phyloP scores from a whole-genome alignment of 2,888 invertebrate genomes.

The Blastobasis lacticolella region DNA sequence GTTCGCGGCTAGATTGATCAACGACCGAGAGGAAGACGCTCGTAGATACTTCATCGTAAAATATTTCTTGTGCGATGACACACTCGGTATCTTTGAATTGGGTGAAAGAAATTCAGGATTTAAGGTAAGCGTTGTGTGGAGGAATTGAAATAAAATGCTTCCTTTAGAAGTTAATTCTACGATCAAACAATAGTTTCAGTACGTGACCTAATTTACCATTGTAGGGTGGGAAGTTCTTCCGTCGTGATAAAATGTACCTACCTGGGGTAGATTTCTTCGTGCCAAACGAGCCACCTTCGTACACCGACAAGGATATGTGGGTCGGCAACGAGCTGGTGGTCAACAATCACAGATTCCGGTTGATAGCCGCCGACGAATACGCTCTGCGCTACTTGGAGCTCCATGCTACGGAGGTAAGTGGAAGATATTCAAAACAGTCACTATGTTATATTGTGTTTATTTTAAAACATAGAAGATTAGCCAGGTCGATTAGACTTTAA shows the following conservation, averaged over 20 bases:
- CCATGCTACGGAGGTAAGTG: constrained; percentile 78
- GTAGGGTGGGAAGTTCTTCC: constrained; percentile 78
- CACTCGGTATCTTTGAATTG: constrained; percentile 87
- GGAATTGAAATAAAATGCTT: no score
- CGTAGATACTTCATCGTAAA: constrained; percentile 85
- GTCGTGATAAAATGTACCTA: constrained; percentile 79
- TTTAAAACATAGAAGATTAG: no score
- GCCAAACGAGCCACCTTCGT: constrained; percentile 82
- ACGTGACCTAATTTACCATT: background rate
- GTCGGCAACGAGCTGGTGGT: constrained; percentile 86
- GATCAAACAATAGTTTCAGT: no score
- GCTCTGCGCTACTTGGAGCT: constrained; percentile 91
- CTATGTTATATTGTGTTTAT: background rate
- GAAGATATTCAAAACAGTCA: no score
- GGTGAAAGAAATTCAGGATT: constrained; percentile 82
- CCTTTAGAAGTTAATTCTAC: no score
- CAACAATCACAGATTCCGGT: constrained; percentile 84
- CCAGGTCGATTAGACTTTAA: no score
- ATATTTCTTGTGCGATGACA: constrained; percentile 88
- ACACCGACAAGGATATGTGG: constrained; percentile 87
- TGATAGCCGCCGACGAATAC: constrained; percentile 89
- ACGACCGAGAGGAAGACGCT: constrained; percentile 77
- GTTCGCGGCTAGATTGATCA: constrained; percentile 85
- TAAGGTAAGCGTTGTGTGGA: constrained; percentile 24
- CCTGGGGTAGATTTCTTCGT: constrained; percentile 83